Base-by-base conservation (phyloP, 2,888 invertebrate species). In the Heliconius ismenius region DNA sequence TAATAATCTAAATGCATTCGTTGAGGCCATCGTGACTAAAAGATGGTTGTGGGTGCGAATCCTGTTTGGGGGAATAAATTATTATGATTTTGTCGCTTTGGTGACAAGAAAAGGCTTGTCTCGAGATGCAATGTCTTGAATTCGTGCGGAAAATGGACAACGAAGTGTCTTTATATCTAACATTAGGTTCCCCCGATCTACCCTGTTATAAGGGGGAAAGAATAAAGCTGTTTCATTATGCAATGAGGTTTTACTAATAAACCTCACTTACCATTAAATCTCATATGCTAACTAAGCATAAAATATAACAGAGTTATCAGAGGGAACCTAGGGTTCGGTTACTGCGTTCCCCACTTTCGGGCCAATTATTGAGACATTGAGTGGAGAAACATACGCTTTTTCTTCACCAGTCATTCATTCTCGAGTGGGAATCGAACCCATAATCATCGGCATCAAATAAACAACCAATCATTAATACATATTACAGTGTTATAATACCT, bases 401-500 rank as follows among this genome's bases (percentile, higher is more conserved):
- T 28, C 18, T 9, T 15, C 63, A n/a, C n/a, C n/a, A n/a, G n/a
- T 2, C 39, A 39, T 32, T 21, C 4, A 64, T 3, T 7, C 64
- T 18, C 3, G 21, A 28, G 4, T 21, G 10, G 1, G 21, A 64
- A 64, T 64, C 28, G 64, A 64, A 28, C 32, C 32, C 4, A 64
- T 3, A 64, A 74, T 28, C 49, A 10, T 32, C 32, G 24, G 13
- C 18, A 6, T 24, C 67, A 13, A n/a, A 18, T 24, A 67, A 43
- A 39, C 24, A 24, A 24, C 36, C 28, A 32, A 70, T 49, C 43
- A 72, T 75, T 65, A 67, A 75, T 75, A 64, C 24, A 43, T 32
- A 77, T 77, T 75, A 58, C 13, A 32, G 6, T 24, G 15, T 15
- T 62, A 60, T 73, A 78, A 78, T 78, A 43, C 77, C 75, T 32